Base-by-base conservation (phyloP, 1,140 invertebrate species). In the Drosophila sechellia region DNA sequence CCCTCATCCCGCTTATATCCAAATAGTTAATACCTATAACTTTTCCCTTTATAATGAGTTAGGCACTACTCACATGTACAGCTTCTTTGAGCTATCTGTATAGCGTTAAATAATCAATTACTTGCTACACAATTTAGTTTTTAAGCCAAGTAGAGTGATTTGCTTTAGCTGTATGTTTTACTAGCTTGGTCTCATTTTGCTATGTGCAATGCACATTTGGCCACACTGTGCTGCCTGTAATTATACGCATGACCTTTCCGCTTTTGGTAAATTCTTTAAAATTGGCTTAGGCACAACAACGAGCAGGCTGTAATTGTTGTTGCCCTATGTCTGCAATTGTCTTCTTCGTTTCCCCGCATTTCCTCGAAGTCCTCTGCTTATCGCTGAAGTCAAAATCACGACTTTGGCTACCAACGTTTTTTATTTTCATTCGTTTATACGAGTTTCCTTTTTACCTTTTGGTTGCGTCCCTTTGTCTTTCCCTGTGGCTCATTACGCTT, bases 331-430 rank as follows among this genome's bases (percentile, higher is more conserved):
- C 42, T 70, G 66, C 50, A 71, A 71, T 71, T 57, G 50, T 42
- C 20, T 69, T 57, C 39, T 40, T 22, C 40, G 22, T 45, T 35
- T 15, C 22, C 35, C 37, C 46, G 25, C 40, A 27, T 17, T 48
- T 22, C 56, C 59, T 46, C 63, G 49, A 48, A 53, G 53, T 76
- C 63, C 50, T 58, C 66, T 76, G 59, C 76, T 89, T 89, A 87
- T 87, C 83, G 83, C 77, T 70, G 63, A 79, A 89, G 76, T 89
- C 83, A 65, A 84, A 83, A 89, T 87, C 83, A 87, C 83, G 83
- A 87, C 79, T 87, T 86, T 69, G 61, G 65, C 45, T 49, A 46
- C 49, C 68, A 61, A 81, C 64, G 66, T 77, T 72, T 77, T 72
- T 79, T 53, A 42, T 69, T 68, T 86, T 61, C 49, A 60, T 75